These are phyloP conservation scores for Labeo catla DNA, from an alignment of 2,113 vertebrate species.

Conservation along the genomic window DNA sequence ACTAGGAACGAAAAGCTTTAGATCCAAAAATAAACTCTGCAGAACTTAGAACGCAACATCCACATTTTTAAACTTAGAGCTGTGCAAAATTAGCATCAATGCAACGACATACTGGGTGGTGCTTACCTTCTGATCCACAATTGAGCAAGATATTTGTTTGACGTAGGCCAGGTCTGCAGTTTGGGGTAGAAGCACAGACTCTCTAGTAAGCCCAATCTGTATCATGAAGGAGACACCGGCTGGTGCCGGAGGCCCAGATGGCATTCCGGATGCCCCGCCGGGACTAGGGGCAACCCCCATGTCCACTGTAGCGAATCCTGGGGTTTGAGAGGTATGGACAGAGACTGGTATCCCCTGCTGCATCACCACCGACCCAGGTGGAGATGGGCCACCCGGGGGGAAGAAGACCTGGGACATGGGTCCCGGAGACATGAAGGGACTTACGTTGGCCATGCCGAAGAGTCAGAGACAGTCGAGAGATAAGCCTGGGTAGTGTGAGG, in stretches of 20 bases:
- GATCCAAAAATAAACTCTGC: neutral
- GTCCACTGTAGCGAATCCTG: conserved; percentile 64
- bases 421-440: conserved; percentile 73
- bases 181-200: conserved; percentile 84
- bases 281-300: conserved; percentile 61
- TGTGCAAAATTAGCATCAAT: neutral
- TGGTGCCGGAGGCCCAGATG: conserved; percentile 59
- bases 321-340: conserved; percentile 51
- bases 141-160: conserved; percentile 89
- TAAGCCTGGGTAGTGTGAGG: conserved; percentile 19
- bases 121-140: conserved; percentile 90
- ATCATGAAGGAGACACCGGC: conserved; percentile 87
- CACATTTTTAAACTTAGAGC: neutral
- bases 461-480: conserved; percentile 33
- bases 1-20: neutral
- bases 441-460: conserved; percentile 75
- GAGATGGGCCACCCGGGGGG: conserved; percentile 63
- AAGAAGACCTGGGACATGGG: conserved; percentile 72
- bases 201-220: conserved; percentile 88
- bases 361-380: conserved; percentile 63
- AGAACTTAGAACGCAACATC: neutral
- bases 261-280: conserved; percentile 51
- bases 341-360: conserved; percentile 65
- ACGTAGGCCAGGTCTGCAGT: conserved; percentile 85
- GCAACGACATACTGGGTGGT: neutral